Percentiles rank a stretch among this genome's conserved stretches.
phyloP scores from a whole-genome alignment of 2,888 invertebrate genomes.

The Seira ritae region DNA sequence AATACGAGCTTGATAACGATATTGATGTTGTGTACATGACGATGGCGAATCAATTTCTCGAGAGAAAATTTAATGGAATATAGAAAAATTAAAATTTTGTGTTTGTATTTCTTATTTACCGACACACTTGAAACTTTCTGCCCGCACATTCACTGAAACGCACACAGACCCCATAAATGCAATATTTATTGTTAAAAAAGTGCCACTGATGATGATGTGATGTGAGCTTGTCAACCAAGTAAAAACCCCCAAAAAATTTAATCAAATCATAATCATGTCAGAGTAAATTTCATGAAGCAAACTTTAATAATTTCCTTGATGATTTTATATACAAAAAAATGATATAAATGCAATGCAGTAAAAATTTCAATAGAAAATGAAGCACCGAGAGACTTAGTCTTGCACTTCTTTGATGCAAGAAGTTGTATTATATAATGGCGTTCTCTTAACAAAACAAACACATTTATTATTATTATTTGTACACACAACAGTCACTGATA shows the following conservation, averaged over 20 bases:
- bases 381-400: neutral
- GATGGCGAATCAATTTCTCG: neutral
- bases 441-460: neutral
- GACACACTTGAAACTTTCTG: neutral
- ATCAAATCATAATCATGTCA: no score
- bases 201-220: no score
- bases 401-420: neutral
- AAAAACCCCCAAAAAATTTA: no score
- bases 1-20: neutral
- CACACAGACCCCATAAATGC: neutral
- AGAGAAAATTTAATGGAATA: no score
- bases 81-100: no score
- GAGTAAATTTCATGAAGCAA: no score
- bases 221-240: no score
- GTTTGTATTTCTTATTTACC: no score
- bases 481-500: neutral
- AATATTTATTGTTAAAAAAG: no score
- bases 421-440: slow-evolving; percentile 2
- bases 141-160: neutral
- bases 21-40: neutral
- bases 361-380: neutral
- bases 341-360: neutral
- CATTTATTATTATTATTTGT: neutral
- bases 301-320: no score
- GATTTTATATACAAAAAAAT: no score